Conservation (phyloP, 2,113 vertebrate species). For the Chaetops frenatus region DNA sequence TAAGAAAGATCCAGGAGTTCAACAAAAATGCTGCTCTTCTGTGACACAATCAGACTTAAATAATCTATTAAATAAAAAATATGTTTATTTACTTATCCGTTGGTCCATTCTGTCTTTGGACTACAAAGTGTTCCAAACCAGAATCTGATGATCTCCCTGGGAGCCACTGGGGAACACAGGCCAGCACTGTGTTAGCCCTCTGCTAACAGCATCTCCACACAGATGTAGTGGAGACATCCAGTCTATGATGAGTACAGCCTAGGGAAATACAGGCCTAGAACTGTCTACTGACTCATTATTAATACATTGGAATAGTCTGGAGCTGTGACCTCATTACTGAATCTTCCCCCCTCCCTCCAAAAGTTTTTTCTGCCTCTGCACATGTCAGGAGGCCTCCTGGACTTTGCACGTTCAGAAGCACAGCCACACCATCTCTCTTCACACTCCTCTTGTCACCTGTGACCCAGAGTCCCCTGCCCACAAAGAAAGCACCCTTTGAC, state of each 20-base stretch:
- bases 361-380: neutral
- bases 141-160: neutral
- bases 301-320: conserved; percentile 47
- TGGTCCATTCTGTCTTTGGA: neutral
- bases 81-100: neutral
- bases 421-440: neutral
- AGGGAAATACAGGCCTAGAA: conserved; percentile 40
- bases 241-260: conserved; percentile 16
- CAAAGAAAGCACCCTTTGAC: neutral
- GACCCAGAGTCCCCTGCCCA: neutral
- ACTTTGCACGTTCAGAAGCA: neutral
- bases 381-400: neutral
- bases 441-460: neutral
- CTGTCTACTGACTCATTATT: conserved; percentile 57
- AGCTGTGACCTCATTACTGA: conserved; percentile 29
- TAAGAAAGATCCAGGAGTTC: neutral
- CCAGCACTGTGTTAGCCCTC: neutral
- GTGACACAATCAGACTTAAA: neutral
- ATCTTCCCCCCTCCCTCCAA: neutral
- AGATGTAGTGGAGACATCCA: conserved; percentile 15
- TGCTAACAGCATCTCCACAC: conserved; percentile 6
- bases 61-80: neutral
- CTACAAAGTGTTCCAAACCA: neutral
- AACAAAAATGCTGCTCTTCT: neutral
- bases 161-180: neutral